Evolutionary conservation across 2,113 vertebrate species (phyloP), one percentile per base, ranked within the genome.

Genomic region (Lota lota): DNA sequence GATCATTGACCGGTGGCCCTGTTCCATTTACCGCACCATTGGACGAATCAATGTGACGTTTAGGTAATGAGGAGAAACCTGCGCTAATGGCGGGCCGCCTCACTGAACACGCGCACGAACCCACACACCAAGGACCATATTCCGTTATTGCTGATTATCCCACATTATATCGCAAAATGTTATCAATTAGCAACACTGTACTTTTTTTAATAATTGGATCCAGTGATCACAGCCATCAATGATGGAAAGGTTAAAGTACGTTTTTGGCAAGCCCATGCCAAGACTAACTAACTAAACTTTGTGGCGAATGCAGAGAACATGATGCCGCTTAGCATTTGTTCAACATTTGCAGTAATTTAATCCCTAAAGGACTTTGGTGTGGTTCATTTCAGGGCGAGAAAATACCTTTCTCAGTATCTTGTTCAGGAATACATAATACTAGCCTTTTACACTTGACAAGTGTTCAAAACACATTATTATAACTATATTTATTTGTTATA

Each of bases 21-120:
- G 83, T 81, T 76, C 80, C 74, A 88, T 87, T 88, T 87, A 71
- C 76, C 33, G 80, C 83, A 78, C 77, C 61, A 20, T 57, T 77
- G 72, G 76, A 76, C 69, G 58, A 83, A 87, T 90, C 84, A 83
- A 85, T 85, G 81, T 75, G 72, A 87, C 69, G 77, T 69, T 75
- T 47, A 75, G 78, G 77, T 86, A 87, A 83, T 75, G 84, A 90
- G 80, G 84, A 84, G 76, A 79, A 83, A 85, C 79, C 72, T 67
- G 65, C 72, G 78, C 70, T 79, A 78, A 88, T 79, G 80, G 64
- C 24, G 20, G 40, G 28, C 63, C 74, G 83, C 82, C 75, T 19
- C 76, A 62, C 20, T 69, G 74, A 78, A 67, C 76, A 57, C 72
- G 72, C 70, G 63, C 66, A 5, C 12, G 51, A 64, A 60, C 63